phyloP scores from a whole-genome alignment of 2,888 invertebrate genomes.

The Ceramica pisi region DNA sequence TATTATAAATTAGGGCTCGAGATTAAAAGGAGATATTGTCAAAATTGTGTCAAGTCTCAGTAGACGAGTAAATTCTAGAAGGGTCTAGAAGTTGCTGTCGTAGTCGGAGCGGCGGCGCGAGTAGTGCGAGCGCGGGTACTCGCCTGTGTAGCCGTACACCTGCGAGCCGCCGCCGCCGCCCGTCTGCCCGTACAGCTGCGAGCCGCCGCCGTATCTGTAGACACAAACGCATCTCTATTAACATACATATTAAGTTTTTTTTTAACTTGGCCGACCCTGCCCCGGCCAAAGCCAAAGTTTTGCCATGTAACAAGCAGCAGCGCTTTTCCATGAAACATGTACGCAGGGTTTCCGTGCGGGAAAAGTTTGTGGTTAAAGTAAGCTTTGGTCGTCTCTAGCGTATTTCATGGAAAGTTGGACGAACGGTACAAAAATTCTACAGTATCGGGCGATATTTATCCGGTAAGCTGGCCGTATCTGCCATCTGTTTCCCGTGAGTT shows the following conservation, averaged over 20 bases:
- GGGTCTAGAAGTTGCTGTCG: conserved; percentile 94
- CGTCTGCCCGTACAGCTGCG: conserved; percentile 93
- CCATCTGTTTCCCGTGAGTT: conserved; percentile 28
- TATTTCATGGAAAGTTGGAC: conserved; percentile 53
- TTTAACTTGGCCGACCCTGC: conserved; percentile 44
- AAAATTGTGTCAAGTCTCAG: conserved; percentile 78
- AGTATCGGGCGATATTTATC: conserved; percentile 34
- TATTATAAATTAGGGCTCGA: conserved; percentile 77
- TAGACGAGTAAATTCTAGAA: conserved; percentile 69
- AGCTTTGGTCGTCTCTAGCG: conserved; percentile 41
- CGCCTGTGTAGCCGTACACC: conserved; percentile 89
- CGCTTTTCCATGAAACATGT: conserved; percentile 44
- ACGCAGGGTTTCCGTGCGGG: conserved; percentile 32
- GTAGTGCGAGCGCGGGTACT: conserved; percentile 90
- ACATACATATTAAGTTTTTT: conserved; percentile 46
- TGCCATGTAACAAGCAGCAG: conserved; percentile 47
- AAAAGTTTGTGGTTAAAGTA: conserved; percentile 50
- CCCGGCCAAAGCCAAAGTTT: conserved; percentile 37
- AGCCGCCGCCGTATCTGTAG: conserved; percentile 88
- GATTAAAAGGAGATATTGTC: conserved; percentile 87
- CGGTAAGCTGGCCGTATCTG: conserved; percentile 30
- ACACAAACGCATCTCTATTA: conserved; percentile 56
- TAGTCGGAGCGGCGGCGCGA: conserved; percentile 93
- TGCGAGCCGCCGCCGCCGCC: conserved; percentile 92
- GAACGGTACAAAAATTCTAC: conserved; percentile 29